Conservation (phyloP, 2,888 invertebrate species). For the Apodemia duryi region DNA sequence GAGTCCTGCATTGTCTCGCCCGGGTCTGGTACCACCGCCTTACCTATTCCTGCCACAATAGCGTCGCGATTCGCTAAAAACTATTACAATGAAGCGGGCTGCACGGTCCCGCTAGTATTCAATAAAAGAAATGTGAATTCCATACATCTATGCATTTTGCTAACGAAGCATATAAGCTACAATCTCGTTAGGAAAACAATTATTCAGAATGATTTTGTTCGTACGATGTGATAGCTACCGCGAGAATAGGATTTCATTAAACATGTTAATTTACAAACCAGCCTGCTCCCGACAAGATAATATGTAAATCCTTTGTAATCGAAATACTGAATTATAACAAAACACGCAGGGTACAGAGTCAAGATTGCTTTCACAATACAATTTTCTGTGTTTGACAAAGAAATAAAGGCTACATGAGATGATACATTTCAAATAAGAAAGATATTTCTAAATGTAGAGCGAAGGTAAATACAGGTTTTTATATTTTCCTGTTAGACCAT, state of each 20-base stretch:
- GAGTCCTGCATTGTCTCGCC: too few species aligned
- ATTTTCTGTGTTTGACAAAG: constrained; percentile 1
- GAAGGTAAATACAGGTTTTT: constrained; percentile 4
- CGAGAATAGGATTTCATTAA: constrained; percentile 20
- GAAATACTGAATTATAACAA: constrained; percentile 28
- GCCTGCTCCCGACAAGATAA: constrained; percentile 27
- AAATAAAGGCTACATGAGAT: constrained; percentile 10
- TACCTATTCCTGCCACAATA: too few species aligned
- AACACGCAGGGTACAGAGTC: constrained; percentile 24
- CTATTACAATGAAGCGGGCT: too few species aligned
- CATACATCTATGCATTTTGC: constrained; percentile 6
- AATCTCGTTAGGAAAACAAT: constrained; percentile 14
- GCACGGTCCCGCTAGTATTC: neutral
- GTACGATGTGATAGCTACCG: constrained; percentile 13
- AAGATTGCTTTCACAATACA: constrained; percentile 23
- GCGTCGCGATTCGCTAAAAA: too few species aligned
- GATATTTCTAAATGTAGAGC: neutral
- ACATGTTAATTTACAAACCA: constrained; percentile 28
- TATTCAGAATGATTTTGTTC: constrained; percentile 15
- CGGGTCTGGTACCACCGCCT: too few species aligned
- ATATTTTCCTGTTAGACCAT: neutral
- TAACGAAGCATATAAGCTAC: neutral
- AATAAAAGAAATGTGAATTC: neutral
- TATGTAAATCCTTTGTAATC: constrained; percentile 29
- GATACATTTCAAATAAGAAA: constrained; percentile 7